Conservation (phyloP, 2,113 vertebrate genomes). For the Syrrhaptes paradoxus region DNA sequence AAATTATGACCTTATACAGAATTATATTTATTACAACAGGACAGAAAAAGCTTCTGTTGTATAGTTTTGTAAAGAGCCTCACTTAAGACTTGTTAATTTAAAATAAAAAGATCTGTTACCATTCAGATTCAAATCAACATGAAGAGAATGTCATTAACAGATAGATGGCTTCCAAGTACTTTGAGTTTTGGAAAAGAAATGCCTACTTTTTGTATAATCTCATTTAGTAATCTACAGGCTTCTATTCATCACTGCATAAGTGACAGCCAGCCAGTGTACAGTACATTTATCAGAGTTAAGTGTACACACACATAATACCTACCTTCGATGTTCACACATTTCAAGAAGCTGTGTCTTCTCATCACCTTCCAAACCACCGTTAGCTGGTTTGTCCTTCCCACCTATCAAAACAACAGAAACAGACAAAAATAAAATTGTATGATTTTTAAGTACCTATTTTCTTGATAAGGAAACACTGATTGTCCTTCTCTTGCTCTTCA, state of each 20-base stretch:
- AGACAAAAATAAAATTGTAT: background rate
- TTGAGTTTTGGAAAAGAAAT: background rate
- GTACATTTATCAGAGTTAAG: background rate
- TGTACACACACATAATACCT: background rate
- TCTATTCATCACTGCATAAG: background rate
- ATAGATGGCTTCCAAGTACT: background rate
- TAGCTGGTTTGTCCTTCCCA: background rate
- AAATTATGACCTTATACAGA: background rate
- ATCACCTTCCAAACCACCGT: background rate
- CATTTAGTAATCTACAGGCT: background rate
- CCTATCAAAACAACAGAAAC: conserved; percentile 35
- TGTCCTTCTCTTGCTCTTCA: background rate
- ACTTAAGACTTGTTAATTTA: background rate
- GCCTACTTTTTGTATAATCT: background rate
- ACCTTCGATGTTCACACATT: conserved; percentile 71
- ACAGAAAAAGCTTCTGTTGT: background rate
- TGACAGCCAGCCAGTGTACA: background rate
- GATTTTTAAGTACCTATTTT: background rate
- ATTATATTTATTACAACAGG: background rate
- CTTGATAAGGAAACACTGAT: background rate
- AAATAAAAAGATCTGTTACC: background rate
- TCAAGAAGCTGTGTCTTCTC: conserved; percentile 52
- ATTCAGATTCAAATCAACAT: background rate
- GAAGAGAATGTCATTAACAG: background rate
- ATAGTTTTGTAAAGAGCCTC: background rate